These are phyloP conservation scores for Caenorhabditis drosophilae DNA, from an alignment of 2,888 invertebrate species.

Conservation along the genomic window DNA sequence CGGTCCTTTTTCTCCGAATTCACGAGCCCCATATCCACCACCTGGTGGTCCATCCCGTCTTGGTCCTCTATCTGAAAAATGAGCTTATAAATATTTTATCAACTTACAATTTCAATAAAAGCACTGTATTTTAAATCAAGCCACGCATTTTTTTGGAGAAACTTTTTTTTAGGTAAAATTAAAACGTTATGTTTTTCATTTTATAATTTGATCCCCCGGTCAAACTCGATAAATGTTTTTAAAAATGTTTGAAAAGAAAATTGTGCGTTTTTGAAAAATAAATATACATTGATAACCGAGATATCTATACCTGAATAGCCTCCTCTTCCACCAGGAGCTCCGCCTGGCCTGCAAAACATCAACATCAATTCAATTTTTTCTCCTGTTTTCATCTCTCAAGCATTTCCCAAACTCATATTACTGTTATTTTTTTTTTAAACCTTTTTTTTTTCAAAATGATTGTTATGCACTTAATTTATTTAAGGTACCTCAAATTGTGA, in stretches of 20 bases:
- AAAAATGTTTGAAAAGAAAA: too few relatives aligned
- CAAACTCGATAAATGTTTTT: background rate
- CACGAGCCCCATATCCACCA: slow-evolving; percentile 31
- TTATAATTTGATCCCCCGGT: background rate
- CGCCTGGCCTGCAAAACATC: slow-evolving; percentile 51
- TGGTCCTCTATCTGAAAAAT: slow-evolving; percentile 30
- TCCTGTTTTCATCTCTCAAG: slow-evolving; percentile 38
- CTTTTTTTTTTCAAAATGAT: background rate
- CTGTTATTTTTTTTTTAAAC: background rate
- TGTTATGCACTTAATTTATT: too few relatives aligned
- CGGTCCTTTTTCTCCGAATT: slow-evolving; percentile 31
- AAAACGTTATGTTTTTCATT: background rate
- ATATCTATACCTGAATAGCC: slow-evolving; percentile 53
- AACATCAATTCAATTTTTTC: slow-evolving; percentile 4
- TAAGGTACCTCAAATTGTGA: too few relatives aligned
- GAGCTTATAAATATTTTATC: too few relatives aligned
- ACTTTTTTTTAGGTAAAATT: too few relatives aligned
- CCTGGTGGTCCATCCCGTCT: slow-evolving; percentile 28
- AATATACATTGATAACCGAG: too few relatives aligned
- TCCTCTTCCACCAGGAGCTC: slow-evolving; percentile 56
- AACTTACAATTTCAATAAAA: too few relatives aligned
- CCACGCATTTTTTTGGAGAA: too few relatives aligned
- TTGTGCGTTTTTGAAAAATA: too few relatives aligned
- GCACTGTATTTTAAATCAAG: background rate
- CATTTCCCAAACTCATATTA: slow-evolving; percentile 1